Evolutionary conservation across 2,888 invertebrate genomes (phyloP), one percentile per base, ranked within the genome.

Genomic region (Chaetogeoica ovagalla): DNA sequence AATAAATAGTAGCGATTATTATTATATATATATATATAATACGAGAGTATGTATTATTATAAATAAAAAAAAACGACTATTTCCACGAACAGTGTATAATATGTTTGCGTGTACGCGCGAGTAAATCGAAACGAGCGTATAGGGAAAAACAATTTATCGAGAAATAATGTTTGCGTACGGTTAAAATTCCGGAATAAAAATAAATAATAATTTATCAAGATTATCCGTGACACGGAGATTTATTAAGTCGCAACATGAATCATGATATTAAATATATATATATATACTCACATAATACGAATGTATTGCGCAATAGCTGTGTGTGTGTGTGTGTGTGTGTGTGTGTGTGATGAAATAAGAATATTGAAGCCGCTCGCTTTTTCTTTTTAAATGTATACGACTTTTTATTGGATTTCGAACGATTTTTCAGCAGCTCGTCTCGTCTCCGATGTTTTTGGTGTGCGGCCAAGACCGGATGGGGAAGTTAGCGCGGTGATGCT

Each of bases 91-190:
- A 37, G 19, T 63, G 30, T 37, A 19, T 30, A 15, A 37, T 37
- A 4, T 19, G 30, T 0, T 30, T 9, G 19, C 19, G 13, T 63
- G 19, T 19, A 37, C 19, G 37, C 19, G 37, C 37, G 19, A 63
- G 37, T 37, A 37, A 19, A 4, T 9, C 37, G 19, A 63, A 43
- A 65, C 65, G 39, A 65, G 39, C n/a, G n/a, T 5, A 65, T 43
- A 43, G 30, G 30, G 4, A 30, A 30, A 30, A 43, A 43, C 37
- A 15, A 70, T 39, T 70, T 19, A 39, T 21, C 15, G n/a, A 57
- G n/a, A 70, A 70, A 57, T 57, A 57, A 70, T 57, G 37, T 57
- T 70, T 70, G n/a, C 70, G 39, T 70, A 70, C n/a, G 55, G 70
- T 70, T 70, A 21, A 21, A 37, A n/a, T 57, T 57, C 37, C 30